phyloP scores from a whole-genome alignment of 2,888 invertebrate species.

The Phortica magna region DNA sequence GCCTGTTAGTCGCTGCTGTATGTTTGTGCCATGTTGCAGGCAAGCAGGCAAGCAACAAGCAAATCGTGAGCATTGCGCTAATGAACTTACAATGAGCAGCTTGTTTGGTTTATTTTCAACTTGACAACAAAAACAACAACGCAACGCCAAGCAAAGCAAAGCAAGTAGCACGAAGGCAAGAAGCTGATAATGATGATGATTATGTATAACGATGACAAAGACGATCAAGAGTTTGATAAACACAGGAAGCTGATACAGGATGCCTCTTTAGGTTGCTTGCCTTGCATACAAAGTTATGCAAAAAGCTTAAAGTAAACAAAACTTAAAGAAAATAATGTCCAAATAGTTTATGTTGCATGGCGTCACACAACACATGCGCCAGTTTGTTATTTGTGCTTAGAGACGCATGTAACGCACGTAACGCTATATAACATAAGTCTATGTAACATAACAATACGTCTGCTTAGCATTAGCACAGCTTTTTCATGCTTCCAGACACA shows the following conservation, averaged over 20 bases:
- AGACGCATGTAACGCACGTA: too few relatives aligned
- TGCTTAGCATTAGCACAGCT: too few relatives aligned
- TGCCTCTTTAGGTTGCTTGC: background rate
- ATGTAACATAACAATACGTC: too few relatives aligned
- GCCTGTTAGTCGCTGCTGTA: conserved; percentile 27
- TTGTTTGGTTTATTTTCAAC: conserved; percentile 51
- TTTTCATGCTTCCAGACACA: too few relatives aligned
- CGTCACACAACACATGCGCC: background rate
- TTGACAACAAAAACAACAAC: background rate
- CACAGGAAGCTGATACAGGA: conserved; percentile 11
- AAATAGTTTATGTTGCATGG: background rate
- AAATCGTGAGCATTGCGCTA: conserved; percentile 72
- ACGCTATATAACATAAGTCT: too few relatives aligned
- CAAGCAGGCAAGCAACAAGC: conserved; percentile 42
- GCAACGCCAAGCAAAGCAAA: too few relatives aligned
- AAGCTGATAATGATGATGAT: background rate
- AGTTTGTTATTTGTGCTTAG: background rate
- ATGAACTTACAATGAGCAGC: conserved; percentile 72
- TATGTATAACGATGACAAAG: background rate
- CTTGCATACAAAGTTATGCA: background rate
- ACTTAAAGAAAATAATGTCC: background rate
- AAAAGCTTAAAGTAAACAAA: background rate
- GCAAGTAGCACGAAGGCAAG: background rate
- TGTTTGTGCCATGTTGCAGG: background rate
- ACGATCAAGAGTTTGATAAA: background rate